A percentile compares a stretch with the other conserved stretches of the same genome.
Evolutionary conservation across 2,113 vertebrate genomes (phyloP).

Genomic region (Proterorhinus semilunaris): DNA sequence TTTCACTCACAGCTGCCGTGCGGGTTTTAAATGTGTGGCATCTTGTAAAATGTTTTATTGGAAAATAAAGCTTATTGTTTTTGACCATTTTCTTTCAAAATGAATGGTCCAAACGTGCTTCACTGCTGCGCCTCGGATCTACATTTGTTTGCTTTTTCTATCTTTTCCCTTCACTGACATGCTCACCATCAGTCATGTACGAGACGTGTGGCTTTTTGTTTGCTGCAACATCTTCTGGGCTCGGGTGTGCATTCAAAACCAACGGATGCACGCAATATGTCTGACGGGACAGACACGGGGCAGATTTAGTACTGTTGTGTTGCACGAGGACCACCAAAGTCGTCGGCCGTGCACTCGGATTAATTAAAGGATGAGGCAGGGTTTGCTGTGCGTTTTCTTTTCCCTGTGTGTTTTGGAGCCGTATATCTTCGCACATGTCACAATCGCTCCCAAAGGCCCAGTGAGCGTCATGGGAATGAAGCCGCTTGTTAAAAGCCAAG

Average conservation of each 20-base stretch:
- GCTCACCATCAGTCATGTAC: conserved; percentile 34
- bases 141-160: conserved; percentile 3
- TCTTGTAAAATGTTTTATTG: conserved; percentile 10
- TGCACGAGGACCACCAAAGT: conserved; percentile 66
- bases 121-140: neutral
- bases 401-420: conserved; percentile 17
- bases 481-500: conserved; percentile 40
- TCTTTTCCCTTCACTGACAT: conserved; percentile 15
- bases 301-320: conserved; percentile 35
- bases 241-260: conserved; percentile 37
- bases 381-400: conserved; percentile 7
- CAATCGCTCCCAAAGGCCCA: conserved; percentile 38
- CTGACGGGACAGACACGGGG: conserved; percentile 27
- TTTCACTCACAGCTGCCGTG: neutral
- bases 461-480: conserved; percentile 54
- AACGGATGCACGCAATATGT: conserved; percentile 59
- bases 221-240: conserved; percentile 60
- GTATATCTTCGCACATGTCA: conserved; percentile 30
- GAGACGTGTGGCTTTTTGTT: conserved; percentile 48
- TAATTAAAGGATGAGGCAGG: conserved; percentile 47
- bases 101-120: neutral
- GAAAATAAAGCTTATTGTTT: conserved; percentile 8
- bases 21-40: conserved; percentile 1
- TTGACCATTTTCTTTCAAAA: neutral
- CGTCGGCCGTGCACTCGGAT: conserved; percentile 48